These are phyloP conservation scores for Polydrusus cervinus DNA, from an alignment of 2,888 invertebrate species.

Conservation along the genomic window DNA sequence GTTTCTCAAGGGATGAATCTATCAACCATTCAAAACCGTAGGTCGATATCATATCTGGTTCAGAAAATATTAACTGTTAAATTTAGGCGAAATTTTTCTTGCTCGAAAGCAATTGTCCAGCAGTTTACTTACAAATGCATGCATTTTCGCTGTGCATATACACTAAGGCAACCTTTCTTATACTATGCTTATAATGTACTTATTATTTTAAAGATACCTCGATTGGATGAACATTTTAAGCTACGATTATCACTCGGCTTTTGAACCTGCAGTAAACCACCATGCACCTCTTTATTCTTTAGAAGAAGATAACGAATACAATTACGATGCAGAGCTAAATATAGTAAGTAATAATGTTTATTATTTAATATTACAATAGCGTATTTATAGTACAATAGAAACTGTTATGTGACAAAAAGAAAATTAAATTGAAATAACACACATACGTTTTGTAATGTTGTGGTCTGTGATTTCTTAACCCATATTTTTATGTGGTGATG, in stretches of 20 bases:
- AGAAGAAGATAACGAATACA: conserved; percentile 89
- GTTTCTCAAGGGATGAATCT: too few species aligned
- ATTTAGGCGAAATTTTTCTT: too few species aligned
- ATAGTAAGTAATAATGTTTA: conserved; percentile 80
- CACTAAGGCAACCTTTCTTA: too few species aligned
- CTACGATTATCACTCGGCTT: conserved; percentile 95
- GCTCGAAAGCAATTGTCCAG: too few species aligned
- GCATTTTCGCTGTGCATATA: too few species aligned
- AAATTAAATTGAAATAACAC: not conserved
- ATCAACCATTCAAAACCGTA: too few species aligned
- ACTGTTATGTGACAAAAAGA: not conserved
- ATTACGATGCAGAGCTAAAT: conserved; percentile 89
- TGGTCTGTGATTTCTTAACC: not conserved
- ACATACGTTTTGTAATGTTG: not conserved
- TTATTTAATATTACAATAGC: not conserved
- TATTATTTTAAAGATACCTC: conserved; percentile 76
- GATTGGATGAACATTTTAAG: conserved; percentile 95
- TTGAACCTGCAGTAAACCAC: conserved; percentile 92
- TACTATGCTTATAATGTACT: too few species aligned
- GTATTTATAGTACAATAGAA: not conserved
- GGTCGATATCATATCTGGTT: too few species aligned
- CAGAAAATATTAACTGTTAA: too few species aligned
- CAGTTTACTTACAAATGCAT: too few species aligned
- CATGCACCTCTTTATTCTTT: conserved; percentile 89
- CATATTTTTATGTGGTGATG: too few species aligned